Evolutionary conservation across 2,113 vertebrate genomes (phyloP).

Genomic region (Podiceps cristatus): DNA sequence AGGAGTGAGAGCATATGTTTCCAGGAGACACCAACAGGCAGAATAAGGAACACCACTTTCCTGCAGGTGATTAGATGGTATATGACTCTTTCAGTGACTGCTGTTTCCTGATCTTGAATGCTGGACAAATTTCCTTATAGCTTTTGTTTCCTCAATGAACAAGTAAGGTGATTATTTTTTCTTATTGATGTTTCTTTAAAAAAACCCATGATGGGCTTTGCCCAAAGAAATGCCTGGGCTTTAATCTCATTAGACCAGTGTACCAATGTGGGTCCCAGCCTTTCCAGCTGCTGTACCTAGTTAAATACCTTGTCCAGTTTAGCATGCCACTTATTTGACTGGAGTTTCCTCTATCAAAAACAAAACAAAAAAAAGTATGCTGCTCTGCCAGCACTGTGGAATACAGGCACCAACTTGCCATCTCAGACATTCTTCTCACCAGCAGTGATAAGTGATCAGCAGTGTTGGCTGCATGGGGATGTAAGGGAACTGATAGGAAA

Average conservation of each 20-base stretch:
- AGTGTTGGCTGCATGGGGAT: not conserved
- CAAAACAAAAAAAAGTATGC: not conserved
- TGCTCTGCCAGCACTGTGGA: not conserved
- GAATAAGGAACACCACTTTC: not conserved
- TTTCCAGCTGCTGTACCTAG: not conserved
- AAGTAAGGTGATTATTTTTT: not conserved
- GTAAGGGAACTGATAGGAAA: not conserved
- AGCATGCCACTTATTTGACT: not conserved
- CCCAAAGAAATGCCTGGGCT: not conserved
- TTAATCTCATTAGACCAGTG: not conserved
- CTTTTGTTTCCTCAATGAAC: not conserved
- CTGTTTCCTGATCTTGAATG: not conserved
- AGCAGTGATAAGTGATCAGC: not conserved
- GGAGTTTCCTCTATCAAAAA: not conserved
- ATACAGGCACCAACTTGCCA: not conserved
- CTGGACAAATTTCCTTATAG: not conserved
- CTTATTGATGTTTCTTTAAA: not conserved
- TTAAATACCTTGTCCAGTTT: not conserved
- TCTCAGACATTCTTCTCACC: not conserved
- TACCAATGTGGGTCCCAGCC: not conserved
- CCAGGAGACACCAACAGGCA: not conserved
- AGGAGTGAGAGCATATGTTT: slow-evolving; percentile 8
- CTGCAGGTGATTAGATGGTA: not conserved
- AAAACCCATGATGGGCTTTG: not conserved
- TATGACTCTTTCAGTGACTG: not conserved